Conservation (phyloP, 1,140 invertebrate species). For the Philopotamus ludificatus region DNA sequence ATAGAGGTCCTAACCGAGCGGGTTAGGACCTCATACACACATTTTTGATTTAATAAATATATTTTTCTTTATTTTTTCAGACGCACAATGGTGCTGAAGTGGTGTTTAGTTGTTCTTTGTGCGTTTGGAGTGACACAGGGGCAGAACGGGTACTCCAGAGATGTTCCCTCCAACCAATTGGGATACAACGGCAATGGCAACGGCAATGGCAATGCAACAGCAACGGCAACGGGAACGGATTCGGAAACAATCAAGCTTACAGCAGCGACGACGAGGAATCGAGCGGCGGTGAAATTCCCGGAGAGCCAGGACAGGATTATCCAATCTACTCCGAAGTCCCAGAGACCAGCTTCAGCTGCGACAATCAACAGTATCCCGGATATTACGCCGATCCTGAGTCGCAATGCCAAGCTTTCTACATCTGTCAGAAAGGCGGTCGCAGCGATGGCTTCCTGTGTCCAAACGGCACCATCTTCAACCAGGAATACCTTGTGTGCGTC, state of each 20-base stretch:
- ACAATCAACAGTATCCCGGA: conserved; percentile 52
- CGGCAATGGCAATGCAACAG: not conserved
- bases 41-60: too few species aligned
- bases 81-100: conserved; percentile 19
- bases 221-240: not conserved
- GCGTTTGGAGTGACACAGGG: conserved; percentile 13
- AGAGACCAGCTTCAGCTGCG: conserved; percentile 59
- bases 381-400: conserved; percentile 57
- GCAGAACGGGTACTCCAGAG: conserved; percentile 35
- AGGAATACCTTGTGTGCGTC: conserved; percentile 56
- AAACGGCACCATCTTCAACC: conserved; percentile 62
- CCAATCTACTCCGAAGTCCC: conserved; percentile 61
- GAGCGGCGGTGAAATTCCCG: conserved; percentile 34
- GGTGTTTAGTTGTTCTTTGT: conserved; percentile 11
- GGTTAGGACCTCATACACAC: too few species aligned
- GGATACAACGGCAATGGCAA: conserved; percentile 19
- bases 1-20: too few species aligned
- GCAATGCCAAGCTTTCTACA: conserved; percentile 57
- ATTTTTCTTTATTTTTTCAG: conserved; percentile 7
- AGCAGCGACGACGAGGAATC: conserved; percentile 13
- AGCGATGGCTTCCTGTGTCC: conserved; percentile 59
- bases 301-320: conserved; percentile 57
- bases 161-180: conserved; percentile 29
- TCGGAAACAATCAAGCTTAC: too few species aligned
- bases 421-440: conserved; percentile 54